These are phyloP conservation scores for Gandaritis pyraliata DNA, from an alignment of 2,888 invertebrate genomes.

Conservation along the genomic window DNA sequence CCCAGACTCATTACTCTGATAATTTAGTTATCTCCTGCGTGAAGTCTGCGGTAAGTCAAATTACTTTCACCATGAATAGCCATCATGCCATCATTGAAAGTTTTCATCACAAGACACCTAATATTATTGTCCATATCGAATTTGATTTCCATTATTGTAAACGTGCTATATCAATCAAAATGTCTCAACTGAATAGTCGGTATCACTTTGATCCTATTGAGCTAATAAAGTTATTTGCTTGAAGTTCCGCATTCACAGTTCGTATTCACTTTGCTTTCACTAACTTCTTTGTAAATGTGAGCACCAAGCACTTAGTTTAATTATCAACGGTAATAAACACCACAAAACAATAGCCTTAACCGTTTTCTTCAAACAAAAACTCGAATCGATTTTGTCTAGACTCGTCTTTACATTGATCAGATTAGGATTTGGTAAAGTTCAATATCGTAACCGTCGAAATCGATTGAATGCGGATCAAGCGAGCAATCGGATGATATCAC, in stretches of 20 bases:
- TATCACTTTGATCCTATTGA: conserved; percentile 38
- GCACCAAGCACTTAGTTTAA: conserved; percentile 31
- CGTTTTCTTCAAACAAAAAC: conserved; percentile 22
- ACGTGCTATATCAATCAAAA: conserved; percentile 38
- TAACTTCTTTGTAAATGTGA: conserved; percentile 22
- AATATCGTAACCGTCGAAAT: conserved; percentile 37
- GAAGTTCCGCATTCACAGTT: conserved; percentile 36
- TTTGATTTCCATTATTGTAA: conserved; percentile 35
- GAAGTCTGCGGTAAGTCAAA: conserved; percentile 59
- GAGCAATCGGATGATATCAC: conserved; percentile 47
- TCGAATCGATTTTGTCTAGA: conserved; percentile 45
- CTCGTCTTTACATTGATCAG: conserved; percentile 41
- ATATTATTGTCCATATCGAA: conserved; percentile 47
- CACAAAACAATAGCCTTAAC: conserved; percentile 22
- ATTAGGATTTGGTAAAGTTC: conserved; percentile 44
- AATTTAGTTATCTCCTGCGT: conserved; percentile 52
- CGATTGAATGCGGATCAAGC: conserved; percentile 44
- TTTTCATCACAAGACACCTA: conserved; percentile 50
- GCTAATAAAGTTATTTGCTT: conserved; percentile 37
- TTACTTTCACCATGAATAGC: conserved; percentile 70
- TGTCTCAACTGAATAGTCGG: conserved; percentile 38
- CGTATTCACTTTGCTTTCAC: conserved; percentile 44
- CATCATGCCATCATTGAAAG: conserved; percentile 46
- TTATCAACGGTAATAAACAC: conserved; percentile 26
- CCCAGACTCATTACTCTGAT: conserved; percentile 45